Percentiles rank a stretch among this genome's conserved stretches.
These are phyloP conservation scores for Myiozetetes cayanensis DNA, from an alignment of 2,113 vertebrate genomes.

Conservation along the genomic window DNA sequence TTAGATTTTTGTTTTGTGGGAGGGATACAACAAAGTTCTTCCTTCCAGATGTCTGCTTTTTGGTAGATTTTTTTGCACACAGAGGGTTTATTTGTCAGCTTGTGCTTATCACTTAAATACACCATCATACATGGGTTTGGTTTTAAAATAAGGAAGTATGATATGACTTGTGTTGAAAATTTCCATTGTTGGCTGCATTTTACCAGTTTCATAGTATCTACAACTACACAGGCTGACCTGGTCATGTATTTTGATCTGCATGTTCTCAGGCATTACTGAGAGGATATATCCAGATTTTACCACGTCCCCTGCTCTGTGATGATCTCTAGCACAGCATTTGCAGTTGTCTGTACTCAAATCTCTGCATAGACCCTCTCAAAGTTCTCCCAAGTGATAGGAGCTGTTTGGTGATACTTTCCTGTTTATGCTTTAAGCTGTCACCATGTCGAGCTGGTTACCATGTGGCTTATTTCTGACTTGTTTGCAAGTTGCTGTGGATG, in stretches of 20 bases:
- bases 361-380: neutral
- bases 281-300: neutral
- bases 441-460: neutral
- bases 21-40: neutral
- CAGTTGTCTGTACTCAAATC: neutral
- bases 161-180: neutral
- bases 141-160: neutral
- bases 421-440: neutral
- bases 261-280: rapidly evolving
- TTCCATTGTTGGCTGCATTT: rapidly evolving
- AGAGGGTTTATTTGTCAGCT: neutral
- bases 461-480: neutral
- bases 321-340: neutral
- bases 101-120: neutral
- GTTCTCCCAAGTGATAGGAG: neutral
- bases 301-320: rapidly evolving
- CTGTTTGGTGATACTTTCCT: neutral
- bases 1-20: neutral
- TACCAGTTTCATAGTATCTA: neutral
- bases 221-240: neutral
- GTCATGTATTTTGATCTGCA: neutral
- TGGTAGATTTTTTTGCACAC: neutral
- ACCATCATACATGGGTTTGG: rapidly evolving
- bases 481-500: neutral
- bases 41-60: neutral